Evolutionary conservation across 2,888 invertebrate species (phyloP).

Genomic region (Plebejus melissa): DNA sequence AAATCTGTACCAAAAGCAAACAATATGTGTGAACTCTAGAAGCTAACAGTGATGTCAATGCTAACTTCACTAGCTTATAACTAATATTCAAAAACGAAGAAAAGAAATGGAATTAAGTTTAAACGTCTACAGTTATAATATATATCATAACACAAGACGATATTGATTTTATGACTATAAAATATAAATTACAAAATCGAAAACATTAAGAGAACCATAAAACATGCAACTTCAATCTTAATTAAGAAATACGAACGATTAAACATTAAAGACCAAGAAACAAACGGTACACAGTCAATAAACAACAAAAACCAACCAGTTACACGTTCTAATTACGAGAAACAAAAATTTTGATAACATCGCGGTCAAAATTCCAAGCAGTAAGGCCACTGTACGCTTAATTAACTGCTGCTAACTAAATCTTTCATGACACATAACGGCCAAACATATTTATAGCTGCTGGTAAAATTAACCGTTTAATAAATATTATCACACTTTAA

Average conservation of each 20-base stretch:
- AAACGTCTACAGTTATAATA: background rate
- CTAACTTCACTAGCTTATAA: background rate
- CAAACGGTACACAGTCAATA: conserved; percentile 37
- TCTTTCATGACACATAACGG: conserved; percentile 73
- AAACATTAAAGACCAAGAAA: conserved; percentile 22
- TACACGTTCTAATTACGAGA: conserved; percentile 78
- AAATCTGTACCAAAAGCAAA: background rate
- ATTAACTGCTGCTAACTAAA: conserved; percentile 52
- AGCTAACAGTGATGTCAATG: background rate
- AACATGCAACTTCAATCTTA: background rate
- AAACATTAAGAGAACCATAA: background rate
- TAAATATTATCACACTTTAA: conserved; percentile 74
- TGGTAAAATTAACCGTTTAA: conserved; percentile 71
- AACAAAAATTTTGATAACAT: conserved; percentile 71
- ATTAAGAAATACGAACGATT: conserved; percentile 1
- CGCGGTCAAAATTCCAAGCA: conserved; percentile 62
- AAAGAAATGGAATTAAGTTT: background rate
- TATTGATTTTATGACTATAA: background rate
- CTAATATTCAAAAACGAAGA: background rate
- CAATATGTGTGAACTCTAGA: background rate
- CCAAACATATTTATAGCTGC: conserved; percentile 70
- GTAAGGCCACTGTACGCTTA: conserved; percentile 46
- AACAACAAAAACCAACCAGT: conserved; percentile 50
- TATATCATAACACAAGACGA: background rate
- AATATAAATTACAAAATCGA: background rate